phyloP scores from a whole-genome alignment of 2,888 invertebrate species.

The Petrolisthes manimaculis region DNA sequence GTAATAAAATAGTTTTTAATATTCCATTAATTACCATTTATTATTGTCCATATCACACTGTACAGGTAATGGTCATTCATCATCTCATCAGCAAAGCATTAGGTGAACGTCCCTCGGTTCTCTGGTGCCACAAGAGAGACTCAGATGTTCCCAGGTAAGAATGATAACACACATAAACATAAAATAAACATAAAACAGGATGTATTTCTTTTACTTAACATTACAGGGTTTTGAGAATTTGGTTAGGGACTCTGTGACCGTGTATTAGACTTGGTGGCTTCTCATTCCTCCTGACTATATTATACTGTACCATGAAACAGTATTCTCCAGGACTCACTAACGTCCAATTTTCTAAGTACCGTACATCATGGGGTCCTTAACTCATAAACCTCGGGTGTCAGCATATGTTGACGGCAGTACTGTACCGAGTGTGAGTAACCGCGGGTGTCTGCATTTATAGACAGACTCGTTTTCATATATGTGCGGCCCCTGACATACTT shows the following conservation, averaged over 20 bases:
- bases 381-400: no score
- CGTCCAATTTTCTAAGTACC: no score
- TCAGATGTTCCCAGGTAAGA: constrained; percentile 61
- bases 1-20: neutral
- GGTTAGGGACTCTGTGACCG: neutral
- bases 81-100: constrained; percentile 96
- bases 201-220: neutral
- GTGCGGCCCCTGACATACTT: no score
- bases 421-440: no score
- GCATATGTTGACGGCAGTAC: no score
- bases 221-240: neutral
- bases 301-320: neutral
- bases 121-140: constrained; percentile 99
- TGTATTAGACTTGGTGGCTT: no score
- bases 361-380: no score
- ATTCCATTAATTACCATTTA: constrained; percentile 4
- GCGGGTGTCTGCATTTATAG: no score
- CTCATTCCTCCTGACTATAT: no score
- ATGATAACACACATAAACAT: constrained; percentile 74
- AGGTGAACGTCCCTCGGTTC: constrained; percentile 90
- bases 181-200: no score
- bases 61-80: constrained; percentile 94
- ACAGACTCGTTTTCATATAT: no score
- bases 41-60: neutral
- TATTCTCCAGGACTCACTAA: neutral